These are phyloP conservation scores for Amiota mariae DNA, from an alignment of 2,888 invertebrate genomes.

Conservation along the genomic window DNA sequence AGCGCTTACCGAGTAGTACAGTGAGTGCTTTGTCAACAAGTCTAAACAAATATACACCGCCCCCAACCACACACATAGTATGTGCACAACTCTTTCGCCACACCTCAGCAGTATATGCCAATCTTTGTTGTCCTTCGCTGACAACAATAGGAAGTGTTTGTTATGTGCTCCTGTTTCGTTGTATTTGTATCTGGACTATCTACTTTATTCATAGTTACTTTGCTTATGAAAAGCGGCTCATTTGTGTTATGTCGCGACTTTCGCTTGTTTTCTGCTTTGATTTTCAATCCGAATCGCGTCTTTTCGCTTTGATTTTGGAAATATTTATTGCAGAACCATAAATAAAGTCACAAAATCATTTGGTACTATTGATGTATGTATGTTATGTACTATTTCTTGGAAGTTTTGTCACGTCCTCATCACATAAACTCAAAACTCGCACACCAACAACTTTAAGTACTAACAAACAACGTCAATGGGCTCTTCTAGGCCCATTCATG, in stretches of 20 bases:
- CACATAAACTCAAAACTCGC: constrained; percentile 57
- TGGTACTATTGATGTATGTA: not conserved
- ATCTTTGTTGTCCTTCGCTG: too few species aligned
- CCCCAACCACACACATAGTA: too few species aligned
- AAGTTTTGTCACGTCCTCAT: constrained; percentile 62
- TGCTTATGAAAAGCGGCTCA: too few species aligned
- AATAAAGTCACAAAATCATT: constrained; percentile 40
- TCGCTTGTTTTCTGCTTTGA: not conserved
- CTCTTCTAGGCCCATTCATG: constrained; percentile 8
- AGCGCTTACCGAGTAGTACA: not conserved
- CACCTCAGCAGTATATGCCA: too few species aligned
- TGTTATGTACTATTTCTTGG: constrained; percentile 46
- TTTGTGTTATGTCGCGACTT: not conserved
- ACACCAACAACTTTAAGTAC: constrained; percentile 21
- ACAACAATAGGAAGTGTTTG: too few species aligned
- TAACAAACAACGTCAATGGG: constrained; percentile 52
- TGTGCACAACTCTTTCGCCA: too few species aligned
- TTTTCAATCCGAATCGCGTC: not conserved
- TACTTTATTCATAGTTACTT: not conserved
- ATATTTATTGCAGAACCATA: constrained; percentile 65
- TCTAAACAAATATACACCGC: not conserved
- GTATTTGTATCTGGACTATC: not conserved
- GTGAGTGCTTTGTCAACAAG: not conserved
- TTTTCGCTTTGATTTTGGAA: constrained; percentile 52
- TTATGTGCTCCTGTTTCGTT: too few species aligned